Percentiles rank a stretch among this genome's conserved stretches.
Evolutionary conservation across 1,140 invertebrate genomes (phyloP).

Genomic region (Bombus cullumanus): DNA sequence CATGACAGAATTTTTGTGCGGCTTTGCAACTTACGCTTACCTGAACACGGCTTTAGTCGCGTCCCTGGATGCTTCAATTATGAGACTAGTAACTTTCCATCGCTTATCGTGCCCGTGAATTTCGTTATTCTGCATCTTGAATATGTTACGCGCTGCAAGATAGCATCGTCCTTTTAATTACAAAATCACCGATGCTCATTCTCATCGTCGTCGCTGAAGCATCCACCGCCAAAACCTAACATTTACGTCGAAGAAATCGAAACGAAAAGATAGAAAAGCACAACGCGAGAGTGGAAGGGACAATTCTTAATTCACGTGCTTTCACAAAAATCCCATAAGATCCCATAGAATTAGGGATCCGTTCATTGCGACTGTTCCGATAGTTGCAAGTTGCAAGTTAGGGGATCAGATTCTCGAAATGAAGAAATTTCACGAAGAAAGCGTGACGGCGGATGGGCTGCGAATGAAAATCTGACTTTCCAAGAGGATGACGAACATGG

Average conservation of each 20-base stretch:
- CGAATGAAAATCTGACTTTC: background rate
- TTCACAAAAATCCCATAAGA: too few species aligned
- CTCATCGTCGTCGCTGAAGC: too few species aligned
- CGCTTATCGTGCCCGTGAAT: constrained; percentile 12
- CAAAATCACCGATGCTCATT: background rate
- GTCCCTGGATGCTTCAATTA: constrained; percentile 26
- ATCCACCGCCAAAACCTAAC: too few species aligned
- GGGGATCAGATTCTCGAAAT: rapidly evolving
- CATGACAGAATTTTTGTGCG: constrained; percentile 43
- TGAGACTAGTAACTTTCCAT: constrained; percentile 7
- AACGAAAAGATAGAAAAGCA: too few species aligned
- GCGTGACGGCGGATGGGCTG: too few species aligned
- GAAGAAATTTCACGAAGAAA: background rate
- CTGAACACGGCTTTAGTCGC: background rate
- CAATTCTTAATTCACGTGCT: too few species aligned
- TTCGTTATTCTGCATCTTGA: background rate
- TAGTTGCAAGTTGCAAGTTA: too few species aligned
- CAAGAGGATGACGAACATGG: background rate
- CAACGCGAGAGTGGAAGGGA: rapidly evolving
- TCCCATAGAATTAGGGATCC: too few species aligned
- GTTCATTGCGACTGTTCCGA: too few species aligned
- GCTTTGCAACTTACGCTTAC: constrained; percentile 21
- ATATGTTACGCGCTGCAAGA: background rate
- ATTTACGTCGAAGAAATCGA: too few species aligned
- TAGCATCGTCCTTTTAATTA: background rate